These are phyloP conservation scores for Idaea dimidiata DNA, from an alignment of 2,888 invertebrate species.

Conservation along the genomic window DNA sequence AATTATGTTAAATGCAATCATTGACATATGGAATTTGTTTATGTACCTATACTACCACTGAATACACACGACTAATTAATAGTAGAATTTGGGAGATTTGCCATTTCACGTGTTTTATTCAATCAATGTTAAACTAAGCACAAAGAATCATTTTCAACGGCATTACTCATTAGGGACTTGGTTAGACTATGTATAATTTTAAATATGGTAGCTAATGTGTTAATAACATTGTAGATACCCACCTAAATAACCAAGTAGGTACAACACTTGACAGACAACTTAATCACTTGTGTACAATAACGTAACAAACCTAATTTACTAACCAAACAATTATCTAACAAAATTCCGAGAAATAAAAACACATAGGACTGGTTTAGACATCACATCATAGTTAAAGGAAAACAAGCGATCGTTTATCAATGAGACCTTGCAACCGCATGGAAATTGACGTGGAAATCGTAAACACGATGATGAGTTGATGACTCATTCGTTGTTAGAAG, in stretches of 20 bases:
- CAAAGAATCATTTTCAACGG: no score
- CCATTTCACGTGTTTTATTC: no score
- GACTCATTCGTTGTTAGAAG: slow-evolving; percentile 20
- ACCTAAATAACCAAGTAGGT: background rate
- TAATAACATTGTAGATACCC: background rate
- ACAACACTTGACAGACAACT: background rate
- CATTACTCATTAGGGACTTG: no score
- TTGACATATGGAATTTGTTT: background rate
- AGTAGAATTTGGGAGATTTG: no score
- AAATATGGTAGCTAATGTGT: background rate
- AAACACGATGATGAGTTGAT: slow-evolving; percentile 25
- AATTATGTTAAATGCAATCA: background rate
- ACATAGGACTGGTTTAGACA: background rate
- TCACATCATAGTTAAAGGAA: slow-evolving; percentile 15
- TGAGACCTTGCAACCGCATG: slow-evolving; percentile 33
- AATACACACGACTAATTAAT: no score
- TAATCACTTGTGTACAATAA: background rate
- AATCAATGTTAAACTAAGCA: no score
- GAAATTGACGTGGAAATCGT: slow-evolving; percentile 33
- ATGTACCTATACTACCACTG: no score
- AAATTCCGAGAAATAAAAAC: background rate
- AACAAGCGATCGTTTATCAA: slow-evolving; percentile 27
- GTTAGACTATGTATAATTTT: no score
- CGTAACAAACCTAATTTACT: background rate
- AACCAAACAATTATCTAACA: background rate